Evolutionary conservation across 2,113 vertebrate species (phyloP), one percentile per base, ranked within the genome.

Genomic region (Picathartes gymnocephalus): DNA sequence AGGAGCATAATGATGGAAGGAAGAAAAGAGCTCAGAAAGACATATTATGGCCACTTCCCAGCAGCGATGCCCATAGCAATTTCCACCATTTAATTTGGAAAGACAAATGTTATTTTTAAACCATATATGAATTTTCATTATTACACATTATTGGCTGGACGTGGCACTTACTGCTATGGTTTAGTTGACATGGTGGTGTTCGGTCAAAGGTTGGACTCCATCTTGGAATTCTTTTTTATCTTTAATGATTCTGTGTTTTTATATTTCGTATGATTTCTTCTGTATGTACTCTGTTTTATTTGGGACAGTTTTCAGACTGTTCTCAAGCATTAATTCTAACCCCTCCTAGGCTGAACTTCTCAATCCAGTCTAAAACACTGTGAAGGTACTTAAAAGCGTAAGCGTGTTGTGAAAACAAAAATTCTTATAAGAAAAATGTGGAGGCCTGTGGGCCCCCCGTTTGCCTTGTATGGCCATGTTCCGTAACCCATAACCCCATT

Each of bases 121-220:
- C 7, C 2, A 39, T 35, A n/a, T 21, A 37, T 45, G 4, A 58
- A 4, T 56, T 62, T 62, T 56, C 57, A 18, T 56, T 54, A 15
- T 19, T 73, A 47, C 14, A 27, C 22, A 5, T 57, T 72, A 28
- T 33, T 74, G 31, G 33, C 35, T 54, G 31, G 40, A 24, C 17
- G 31, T 35, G n/a, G 35, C 31, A 42, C 10, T 69, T 54, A 42
- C 8, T 62, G 25, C 18, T 28, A 4, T 37, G 25, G 22, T 48
- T 61, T 48, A 35, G 14, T 23, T 54, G 35, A 27, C 10, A 9
- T 27, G 25, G 17, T 42, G 18, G 25, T 47, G 21, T 61, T 61
- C 0, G 0, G 17, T 47, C 15, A 54, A 82, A 82, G 30, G 8
- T 33, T 48, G 40, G 30, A 62, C 35, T 69, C 2, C 0, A 30